Conservation (phyloP, 2,888 invertebrate species). For the Plebejus melissa region DNA sequence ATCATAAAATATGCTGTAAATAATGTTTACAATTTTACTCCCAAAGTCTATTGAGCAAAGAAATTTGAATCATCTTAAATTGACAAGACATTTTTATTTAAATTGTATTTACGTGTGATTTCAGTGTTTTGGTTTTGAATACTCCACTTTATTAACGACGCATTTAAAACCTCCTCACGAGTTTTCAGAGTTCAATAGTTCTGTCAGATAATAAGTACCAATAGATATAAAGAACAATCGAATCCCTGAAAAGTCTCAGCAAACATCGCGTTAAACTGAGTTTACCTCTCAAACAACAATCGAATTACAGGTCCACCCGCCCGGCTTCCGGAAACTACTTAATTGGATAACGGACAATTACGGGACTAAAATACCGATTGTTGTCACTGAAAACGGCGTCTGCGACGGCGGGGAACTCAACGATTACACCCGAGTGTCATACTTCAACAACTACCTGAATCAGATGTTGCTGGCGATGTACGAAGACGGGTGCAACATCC, state of each 20-base stretch:
- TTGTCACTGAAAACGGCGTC: conserved; percentile 80
- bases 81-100: no score
- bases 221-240: no score
- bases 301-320: conserved; percentile 75
- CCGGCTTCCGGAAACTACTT: conserved; percentile 80
- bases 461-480: conserved; percentile 60
- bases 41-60: no score
- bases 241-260: background rate
- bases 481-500: conserved; percentile 63
- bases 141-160: no score
- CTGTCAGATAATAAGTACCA: no score
- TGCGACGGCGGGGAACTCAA: conserved; percentile 67
- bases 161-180: no score
- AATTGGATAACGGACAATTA: conserved; percentile 81
- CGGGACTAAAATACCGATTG: conserved; percentile 74
- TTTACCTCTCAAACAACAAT: background rate
- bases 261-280: background rate
- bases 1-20: background rate
- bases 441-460: conserved; percentile 69
- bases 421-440: conserved; percentile 71
- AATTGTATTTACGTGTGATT: no score
- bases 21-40: background rate
- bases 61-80: no score
- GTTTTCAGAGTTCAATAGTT: no score
- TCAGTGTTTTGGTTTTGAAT: no score